A percentile compares a stretch with the other conserved stretches of the same genome.
Conservation (phyloP, 2,797 vertebrate species). For the Channa striata region DNA sequence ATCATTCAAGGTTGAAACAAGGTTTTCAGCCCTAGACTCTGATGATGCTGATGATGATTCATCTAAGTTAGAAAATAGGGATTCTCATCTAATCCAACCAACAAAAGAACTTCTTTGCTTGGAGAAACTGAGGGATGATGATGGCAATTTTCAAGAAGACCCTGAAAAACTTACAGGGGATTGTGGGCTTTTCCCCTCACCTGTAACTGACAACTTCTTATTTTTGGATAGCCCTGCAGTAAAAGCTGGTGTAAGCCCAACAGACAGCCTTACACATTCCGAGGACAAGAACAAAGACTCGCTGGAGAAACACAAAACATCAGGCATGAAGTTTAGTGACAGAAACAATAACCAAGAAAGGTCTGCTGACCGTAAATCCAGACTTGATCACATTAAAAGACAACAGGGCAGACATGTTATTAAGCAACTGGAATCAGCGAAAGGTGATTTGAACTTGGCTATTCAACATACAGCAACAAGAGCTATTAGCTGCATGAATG, state of each 20-base stretch:
- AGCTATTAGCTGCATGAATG: slow-evolving; percentile 70
- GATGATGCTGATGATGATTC: slow-evolving; percentile 83
- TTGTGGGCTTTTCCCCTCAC: slow-evolving; percentile 79
- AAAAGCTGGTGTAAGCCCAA: slow-evolving; percentile 79
- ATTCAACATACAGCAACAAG: slow-evolving; percentile 64
- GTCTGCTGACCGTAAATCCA: slow-evolving; percentile 76
- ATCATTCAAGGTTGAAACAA: slow-evolving; percentile 63
- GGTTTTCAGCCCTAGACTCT: slow-evolving; percentile 78
- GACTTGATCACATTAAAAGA: slow-evolving; percentile 73
- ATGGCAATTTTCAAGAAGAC: slow-evolving; percentile 78
- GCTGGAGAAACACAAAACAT: slow-evolving; percentile 53
- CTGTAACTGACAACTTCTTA: slow-evolving; percentile 77
- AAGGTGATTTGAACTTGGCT: slow-evolving; percentile 35
- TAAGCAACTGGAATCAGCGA: slow-evolving; percentile 47
- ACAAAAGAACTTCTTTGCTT: slow-evolving; percentile 82
- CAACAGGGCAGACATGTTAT: slow-evolving; percentile 42
- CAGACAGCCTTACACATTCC: slow-evolving; percentile 56
- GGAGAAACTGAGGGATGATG: slow-evolving; percentile 78
- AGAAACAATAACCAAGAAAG: slow-evolving; percentile 78
- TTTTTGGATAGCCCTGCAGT: slow-evolving; percentile 71
- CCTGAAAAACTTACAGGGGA: slow-evolving; percentile 81
- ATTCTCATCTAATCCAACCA: slow-evolving; percentile 74
- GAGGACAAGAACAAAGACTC: slow-evolving; percentile 55
- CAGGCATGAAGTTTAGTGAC: slow-evolving; percentile 64
- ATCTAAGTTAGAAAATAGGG: slow-evolving; percentile 70